These are phyloP conservation scores for Calonectris borealis DNA, from an alignment of 2,113 vertebrate genomes.

Conservation along the genomic window DNA sequence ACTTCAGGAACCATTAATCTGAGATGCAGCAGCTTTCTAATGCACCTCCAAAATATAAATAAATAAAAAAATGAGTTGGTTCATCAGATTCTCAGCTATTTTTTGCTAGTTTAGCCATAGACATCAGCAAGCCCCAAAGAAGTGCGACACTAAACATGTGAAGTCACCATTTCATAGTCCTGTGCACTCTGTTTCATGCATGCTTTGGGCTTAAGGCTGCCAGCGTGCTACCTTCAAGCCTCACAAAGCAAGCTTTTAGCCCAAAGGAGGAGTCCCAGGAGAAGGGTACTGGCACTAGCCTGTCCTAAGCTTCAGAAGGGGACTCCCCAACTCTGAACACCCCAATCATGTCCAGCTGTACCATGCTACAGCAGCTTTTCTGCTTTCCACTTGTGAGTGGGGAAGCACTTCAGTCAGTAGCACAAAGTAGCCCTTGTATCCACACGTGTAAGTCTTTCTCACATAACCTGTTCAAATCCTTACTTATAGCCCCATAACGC, in stretches of 20 bases:
- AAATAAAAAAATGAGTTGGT: background rate
- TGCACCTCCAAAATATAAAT: background rate
- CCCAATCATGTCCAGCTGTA: background rate
- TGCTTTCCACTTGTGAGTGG: background rate
- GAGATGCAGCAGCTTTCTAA: background rate
- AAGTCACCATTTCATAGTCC: background rate
- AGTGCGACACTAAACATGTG: background rate
- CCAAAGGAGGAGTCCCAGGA: background rate
- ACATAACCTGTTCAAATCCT: background rate
- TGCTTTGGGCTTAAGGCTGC: background rate
- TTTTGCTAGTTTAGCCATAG: background rate
- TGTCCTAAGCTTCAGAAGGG: background rate
- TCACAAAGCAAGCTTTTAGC: background rate
- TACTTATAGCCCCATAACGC: background rate
- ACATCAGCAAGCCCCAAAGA: background rate
- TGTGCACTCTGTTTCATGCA: background rate
- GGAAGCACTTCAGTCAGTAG: background rate
- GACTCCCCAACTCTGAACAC: background rate
- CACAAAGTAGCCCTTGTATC: background rate
- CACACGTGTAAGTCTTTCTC: background rate
- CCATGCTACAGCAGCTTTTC: background rate
- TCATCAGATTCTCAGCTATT: background rate
- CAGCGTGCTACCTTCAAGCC: background rate
- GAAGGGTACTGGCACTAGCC: background rate
- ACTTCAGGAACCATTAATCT: background rate